Conservation (phyloP, 2,888 invertebrate genomes). For the Ecdyonurus torrentis region DNA sequence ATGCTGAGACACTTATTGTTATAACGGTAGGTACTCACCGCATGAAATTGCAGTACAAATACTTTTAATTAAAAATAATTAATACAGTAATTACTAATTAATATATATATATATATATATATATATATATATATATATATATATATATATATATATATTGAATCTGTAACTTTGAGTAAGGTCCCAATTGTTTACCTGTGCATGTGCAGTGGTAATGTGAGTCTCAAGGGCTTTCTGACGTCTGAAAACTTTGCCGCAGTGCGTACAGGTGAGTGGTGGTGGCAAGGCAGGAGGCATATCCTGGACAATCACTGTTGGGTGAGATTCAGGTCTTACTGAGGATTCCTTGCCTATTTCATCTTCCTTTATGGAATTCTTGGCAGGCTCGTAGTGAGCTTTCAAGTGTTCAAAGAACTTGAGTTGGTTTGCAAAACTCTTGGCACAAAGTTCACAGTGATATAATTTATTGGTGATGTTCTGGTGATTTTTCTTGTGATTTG, state of each 20-base stretch:
- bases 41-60: too few relatives aligned
- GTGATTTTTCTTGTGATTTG: slow-evolving; percentile 18
- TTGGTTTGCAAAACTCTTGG: slow-evolving; percentile 56
- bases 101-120: neutral
- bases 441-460: slow-evolving; percentile 63
- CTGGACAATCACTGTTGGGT: slow-evolving; percentile 6
- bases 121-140: neutral
- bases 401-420: slow-evolving; percentile 72
- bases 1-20: too few relatives aligned
- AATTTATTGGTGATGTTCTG: slow-evolving; percentile 18
- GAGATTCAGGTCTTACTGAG: neutral
- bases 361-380: slow-evolving; percentile 4
- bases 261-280: slow-evolving; percentile 24
- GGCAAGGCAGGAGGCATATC: slow-evolving; percentile 7
- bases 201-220: slow-evolving; percentile 40
- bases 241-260: slow-evolving; percentile 39
- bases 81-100: too few relatives aligned
- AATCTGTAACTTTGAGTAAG: neutral
- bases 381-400: slow-evolving; percentile 62
- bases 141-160: slow-evolving; percentile 19
- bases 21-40: too few relatives aligned
- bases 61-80: too few relatives aligned
- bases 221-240: slow-evolving; percentile 44
- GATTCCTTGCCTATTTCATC: neutral
- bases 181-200: neutral